Conservation (phyloP, 2,888 invertebrate species). For the Xanthia icteritia region DNA sequence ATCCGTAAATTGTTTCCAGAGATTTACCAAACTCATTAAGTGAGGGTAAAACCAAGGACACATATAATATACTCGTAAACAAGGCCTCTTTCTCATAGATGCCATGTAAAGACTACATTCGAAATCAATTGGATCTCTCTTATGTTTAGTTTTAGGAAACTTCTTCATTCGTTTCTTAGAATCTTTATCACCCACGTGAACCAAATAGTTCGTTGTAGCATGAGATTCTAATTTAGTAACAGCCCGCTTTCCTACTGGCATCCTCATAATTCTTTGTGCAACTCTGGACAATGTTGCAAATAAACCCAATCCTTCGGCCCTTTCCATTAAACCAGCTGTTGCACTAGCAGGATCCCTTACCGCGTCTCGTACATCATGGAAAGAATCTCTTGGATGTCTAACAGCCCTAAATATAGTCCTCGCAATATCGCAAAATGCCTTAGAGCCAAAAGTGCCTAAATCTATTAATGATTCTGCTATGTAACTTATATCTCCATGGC, state of each 20-base stretch:
- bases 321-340: rapidly evolving
- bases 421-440: slow-evolving; percentile 24
- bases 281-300: slow-evolving; percentile 23
- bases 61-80: slow-evolving; percentile 69
- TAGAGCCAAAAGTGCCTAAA: slow-evolving; percentile 40
- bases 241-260: background rate
- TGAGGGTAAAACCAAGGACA: slow-evolving; percentile 80
- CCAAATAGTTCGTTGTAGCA: slow-evolving; percentile 45
- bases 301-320: slow-evolving; percentile 15
- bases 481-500: background rate
- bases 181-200: slow-evolving; percentile 47
- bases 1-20: slow-evolving; percentile 74
- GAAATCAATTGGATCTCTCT: slow-evolving; percentile 61
- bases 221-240: slow-evolving; percentile 22
- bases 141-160: slow-evolving; percentile 18
- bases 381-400: slow-evolving; percentile 32
- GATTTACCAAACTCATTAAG: slow-evolving; percentile 69
- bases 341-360: background rate
- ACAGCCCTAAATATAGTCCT: background rate
- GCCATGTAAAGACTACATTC: slow-evolving; percentile 75
- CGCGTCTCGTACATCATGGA: background rate
- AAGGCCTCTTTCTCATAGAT: slow-evolving; percentile 74
- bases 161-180: slow-evolving; percentile 36
- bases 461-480: slow-evolving; percentile 52
- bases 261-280: slow-evolving; percentile 23